Evolutionary conservation across 2,113 vertebrate species (phyloP).

Genomic region (Dipodomys merriami): DNA sequence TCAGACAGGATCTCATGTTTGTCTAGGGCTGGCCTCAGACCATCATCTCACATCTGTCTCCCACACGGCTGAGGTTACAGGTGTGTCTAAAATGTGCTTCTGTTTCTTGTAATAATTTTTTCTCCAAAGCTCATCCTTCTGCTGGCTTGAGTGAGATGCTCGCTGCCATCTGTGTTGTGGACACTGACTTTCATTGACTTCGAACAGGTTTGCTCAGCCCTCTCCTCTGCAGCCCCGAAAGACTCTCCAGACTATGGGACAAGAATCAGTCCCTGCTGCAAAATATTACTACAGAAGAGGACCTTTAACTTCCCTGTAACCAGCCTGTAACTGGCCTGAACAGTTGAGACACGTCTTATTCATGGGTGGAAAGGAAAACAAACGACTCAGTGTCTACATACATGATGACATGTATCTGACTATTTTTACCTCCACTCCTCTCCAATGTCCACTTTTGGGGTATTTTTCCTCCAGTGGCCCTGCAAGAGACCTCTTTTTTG

Average conservation of each 20-base stretch:
- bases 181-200: background rate
- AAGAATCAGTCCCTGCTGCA: too few species aligned
- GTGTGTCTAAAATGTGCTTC: background rate
- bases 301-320: background rate
- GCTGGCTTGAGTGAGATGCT: background rate
- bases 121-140: background rate
- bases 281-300: rapidly evolving
- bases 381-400: background rate
- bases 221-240: background rate
- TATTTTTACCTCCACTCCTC: background rate
- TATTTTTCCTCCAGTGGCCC: background rate
- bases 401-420: rapidly evolving
- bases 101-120: background rate
- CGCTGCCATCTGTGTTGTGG: background rate
- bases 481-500: background rate
- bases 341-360: background rate
- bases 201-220: background rate
- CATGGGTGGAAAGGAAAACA: background rate
- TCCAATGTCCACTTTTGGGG: too few species aligned
- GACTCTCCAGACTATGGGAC: background rate
- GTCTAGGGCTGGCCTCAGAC: too few species aligned
- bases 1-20: too few species aligned
- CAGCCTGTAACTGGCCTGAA: background rate
- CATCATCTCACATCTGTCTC: too few species aligned
- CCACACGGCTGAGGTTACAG: background rate